Evolutionary conservation across 1,140 invertebrate genomes (phyloP).

Genomic region (Adoxophyes honmai): DNA sequence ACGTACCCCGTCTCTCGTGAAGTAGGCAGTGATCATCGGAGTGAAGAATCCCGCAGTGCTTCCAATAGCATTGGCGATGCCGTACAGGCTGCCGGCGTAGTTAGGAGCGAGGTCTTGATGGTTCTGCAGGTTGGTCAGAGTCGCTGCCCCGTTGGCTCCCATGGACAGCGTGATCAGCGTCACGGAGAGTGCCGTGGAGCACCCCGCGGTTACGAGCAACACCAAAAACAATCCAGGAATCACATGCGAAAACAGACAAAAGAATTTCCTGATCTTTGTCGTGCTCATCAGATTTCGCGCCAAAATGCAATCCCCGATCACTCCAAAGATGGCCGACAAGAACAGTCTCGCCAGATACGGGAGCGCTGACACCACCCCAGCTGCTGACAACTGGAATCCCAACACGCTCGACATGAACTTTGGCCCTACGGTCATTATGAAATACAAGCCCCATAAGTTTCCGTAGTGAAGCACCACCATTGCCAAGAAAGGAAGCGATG

Average conservation of each 20-base stretch:
- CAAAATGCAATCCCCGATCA: slow-evolving; percentile 81
- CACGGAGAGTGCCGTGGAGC: slow-evolving; percentile 80
- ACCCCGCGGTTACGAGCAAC: slow-evolving; percentile 81
- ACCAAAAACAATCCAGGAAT: slow-evolving; percentile 83
- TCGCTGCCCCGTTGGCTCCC: slow-evolving; percentile 89
- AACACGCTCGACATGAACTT: slow-evolving; percentile 91
- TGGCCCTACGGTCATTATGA: slow-evolving; percentile 91
- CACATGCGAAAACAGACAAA: slow-evolving; percentile 84
- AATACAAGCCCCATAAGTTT: slow-evolving; percentile 88
- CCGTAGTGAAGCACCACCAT: slow-evolving; percentile 84
- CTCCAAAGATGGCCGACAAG: slow-evolving; percentile 82
- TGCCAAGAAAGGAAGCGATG: slow-evolving; percentile 83
- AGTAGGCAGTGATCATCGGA: slow-evolving; percentile 82
- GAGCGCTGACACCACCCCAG: slow-evolving; percentile 83
- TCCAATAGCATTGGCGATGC: slow-evolving; percentile 85
- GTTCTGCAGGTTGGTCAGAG: slow-evolving; percentile 89
- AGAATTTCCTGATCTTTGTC: slow-evolving; percentile 82
- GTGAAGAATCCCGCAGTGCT: slow-evolving; percentile 86
- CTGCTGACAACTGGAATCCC: slow-evolving; percentile 88
- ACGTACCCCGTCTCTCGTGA: slow-evolving; percentile 81
- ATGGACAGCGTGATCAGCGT: slow-evolving; percentile 85
- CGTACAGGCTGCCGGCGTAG: slow-evolving; percentile 87
- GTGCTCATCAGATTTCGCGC: slow-evolving; percentile 78
- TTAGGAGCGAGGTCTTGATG: slow-evolving; percentile 89
- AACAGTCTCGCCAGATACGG: slow-evolving; percentile 83